A percentile compares a stretch with the other conserved stretches of the same genome.
Evolutionary conservation across 2,113 vertebrate genomes (phyloP).

Genomic region (Takifugu bimaculatus): DNA sequence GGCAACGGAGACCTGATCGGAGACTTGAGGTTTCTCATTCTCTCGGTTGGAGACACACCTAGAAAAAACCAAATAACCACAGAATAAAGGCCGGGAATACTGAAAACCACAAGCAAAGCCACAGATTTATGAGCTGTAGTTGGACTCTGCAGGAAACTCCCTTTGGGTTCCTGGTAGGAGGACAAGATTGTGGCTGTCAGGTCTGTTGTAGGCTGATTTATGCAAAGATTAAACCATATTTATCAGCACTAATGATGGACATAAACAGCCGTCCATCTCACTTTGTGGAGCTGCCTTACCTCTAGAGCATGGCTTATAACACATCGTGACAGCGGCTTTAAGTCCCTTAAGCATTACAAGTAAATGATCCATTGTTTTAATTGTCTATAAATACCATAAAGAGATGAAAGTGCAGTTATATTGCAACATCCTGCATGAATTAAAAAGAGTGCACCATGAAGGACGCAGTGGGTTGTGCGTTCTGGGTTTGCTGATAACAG

Average conservation of each 20-base stretch:
- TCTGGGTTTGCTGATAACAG: too few relatives aligned
- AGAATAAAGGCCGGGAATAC: neutral
- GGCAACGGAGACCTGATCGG: conserved; percentile 75
- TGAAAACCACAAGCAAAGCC: neutral
- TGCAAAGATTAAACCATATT: neutral
- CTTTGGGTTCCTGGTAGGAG: conserved; percentile 13
- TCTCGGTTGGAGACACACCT: conserved; percentile 81
- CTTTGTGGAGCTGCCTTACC: neutral
- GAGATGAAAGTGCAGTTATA: too few relatives aligned
- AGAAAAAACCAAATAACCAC: conserved; percentile 27
- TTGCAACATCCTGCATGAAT: too few relatives aligned
- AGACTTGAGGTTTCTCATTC: conserved; percentile 79
- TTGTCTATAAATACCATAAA: neutral
- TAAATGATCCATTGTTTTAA: neutral
- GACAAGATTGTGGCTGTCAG: neutral
- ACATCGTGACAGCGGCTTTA: neutral
- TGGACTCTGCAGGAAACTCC: conserved; percentile 4
- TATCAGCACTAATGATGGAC: neutral
- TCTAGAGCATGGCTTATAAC: neutral
- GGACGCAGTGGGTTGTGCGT: too few relatives aligned
- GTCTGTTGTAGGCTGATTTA: neutral
- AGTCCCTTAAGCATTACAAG: neutral
- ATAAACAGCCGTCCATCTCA: neutral
- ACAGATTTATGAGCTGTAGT: neutral
- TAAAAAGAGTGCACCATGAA: too few relatives aligned